Conservation (phyloP, 2,797 vertebrate genomes). For the Hemibagrus guttatus region DNA sequence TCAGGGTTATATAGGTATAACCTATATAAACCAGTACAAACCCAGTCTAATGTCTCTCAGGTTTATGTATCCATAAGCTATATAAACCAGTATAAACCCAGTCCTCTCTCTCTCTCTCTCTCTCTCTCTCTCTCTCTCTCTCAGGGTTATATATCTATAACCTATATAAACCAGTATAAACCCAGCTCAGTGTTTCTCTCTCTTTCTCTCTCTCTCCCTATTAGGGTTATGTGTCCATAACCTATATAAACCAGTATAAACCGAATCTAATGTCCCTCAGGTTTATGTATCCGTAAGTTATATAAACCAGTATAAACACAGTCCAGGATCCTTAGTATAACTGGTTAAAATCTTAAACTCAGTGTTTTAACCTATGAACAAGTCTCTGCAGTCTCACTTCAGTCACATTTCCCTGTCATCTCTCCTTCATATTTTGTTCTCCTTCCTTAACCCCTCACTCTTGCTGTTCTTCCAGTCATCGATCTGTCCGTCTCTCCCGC, state of each 20-base stretch:
- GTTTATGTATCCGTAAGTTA: neutral
- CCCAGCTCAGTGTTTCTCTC: neutral
- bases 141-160: neutral
- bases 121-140: conserved; percentile 1
- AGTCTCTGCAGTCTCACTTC: neutral
- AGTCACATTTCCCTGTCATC: neutral
- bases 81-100: neutral
- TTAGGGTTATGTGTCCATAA: neutral
- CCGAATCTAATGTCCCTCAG: neutral
- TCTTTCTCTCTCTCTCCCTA: too few relatives aligned
- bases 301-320: neutral
- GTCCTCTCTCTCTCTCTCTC: neutral
- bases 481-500: neutral
- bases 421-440: neutral
- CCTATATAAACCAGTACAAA: neutral
- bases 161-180: neutral
- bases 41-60: neutral
- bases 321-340: neutral
- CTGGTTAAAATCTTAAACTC: neutral
- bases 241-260: neutral
- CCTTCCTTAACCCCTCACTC: neutral
- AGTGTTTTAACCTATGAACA: neutral
- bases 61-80: neutral
- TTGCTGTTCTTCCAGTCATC: conserved; percentile 1
- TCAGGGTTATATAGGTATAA: neutral